Conservation (phyloP, 2,888 invertebrate species). For the Drosophila affinis region DNA sequence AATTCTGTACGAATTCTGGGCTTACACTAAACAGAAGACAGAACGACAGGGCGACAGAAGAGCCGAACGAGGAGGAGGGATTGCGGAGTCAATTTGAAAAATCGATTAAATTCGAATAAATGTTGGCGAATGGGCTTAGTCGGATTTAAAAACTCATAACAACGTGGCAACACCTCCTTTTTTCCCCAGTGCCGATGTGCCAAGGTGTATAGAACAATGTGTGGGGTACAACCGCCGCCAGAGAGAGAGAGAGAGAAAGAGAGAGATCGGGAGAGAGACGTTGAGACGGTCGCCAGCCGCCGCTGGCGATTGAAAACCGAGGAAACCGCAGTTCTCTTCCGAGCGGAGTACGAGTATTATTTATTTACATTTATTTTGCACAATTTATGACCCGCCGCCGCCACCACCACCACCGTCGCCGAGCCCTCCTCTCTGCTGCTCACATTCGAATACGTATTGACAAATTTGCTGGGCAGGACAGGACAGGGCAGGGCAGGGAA, state of each 20-base stretch:
- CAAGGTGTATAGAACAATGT: slow-evolving; percentile 70
- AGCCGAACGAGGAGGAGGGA: slow-evolving; percentile 10
- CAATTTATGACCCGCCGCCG: slow-evolving; percentile 64
- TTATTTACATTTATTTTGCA: slow-evolving; percentile 55
- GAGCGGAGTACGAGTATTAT: slow-evolving; percentile 35
- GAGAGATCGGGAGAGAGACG: not conserved
- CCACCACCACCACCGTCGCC: not conserved
- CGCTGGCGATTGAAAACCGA: slow-evolving; percentile 55
- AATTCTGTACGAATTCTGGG: slow-evolving; percentile 55
- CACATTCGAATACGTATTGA: slow-evolving; percentile 61
- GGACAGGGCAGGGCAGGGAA: slow-evolving; percentile 38
- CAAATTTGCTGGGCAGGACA: slow-evolving; percentile 73
- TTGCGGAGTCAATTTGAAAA: slow-evolving; percentile 73
- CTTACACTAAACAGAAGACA: slow-evolving; percentile 38
- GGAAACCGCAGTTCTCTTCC: not conserved
- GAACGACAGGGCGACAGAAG: slow-evolving; percentile 8
- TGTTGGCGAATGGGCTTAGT: slow-evolving; percentile 75
- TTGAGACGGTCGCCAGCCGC: slow-evolving; percentile 35
- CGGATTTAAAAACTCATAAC: slow-evolving; percentile 83
- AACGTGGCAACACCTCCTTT: slow-evolving; percentile 82
- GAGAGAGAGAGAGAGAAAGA: too few relatives aligned
- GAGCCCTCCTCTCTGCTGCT: slow-evolving; percentile 21
- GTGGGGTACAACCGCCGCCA: slow-evolving; percentile 56
- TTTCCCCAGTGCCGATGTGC: slow-evolving; percentile 25
- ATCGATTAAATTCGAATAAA: slow-evolving; percentile 83